Evolutionary conservation across 2,888 invertebrate species (phyloP), one percentile per base, ranked within the genome.

Genomic region (Andrena fulva): DNA sequence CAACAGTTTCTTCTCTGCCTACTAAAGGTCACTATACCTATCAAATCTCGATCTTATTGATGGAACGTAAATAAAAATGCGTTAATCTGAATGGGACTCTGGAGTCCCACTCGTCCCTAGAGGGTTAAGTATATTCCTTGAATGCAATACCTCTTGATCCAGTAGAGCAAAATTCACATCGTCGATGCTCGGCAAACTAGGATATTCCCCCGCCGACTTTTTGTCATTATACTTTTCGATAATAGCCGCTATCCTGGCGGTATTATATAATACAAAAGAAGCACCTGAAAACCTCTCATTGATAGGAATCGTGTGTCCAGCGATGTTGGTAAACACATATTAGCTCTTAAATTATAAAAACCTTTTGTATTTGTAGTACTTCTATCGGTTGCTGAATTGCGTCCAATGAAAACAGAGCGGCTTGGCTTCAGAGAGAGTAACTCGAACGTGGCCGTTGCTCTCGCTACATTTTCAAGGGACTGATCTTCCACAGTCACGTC

Each of bases 221-320:
- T 95, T 95, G 8, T 95, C 94, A 82, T 96, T 94, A 91, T 96
- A 97, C 81, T 95, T 96, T 87, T 95, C 95, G 77, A 97, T 94
- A 70, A 97, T 95, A 0, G 96, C 95, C 88, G 96, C 95, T 69
- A 97, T 91, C 84, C 97, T 95, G 0, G 97, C 97, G 91, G 96
- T 96, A 91, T 98, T 98, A 93, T 98, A 97, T 35, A 97, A 94
- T 77, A 97, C 95, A 92, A 97, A 97, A 33, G 96, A 94, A 50
- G 96, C 96, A 70, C 97, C 97, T 97, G 77, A 72, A 87, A 56
- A 77, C 69, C 60, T 71, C 24, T 62, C 2, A 64, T 29, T 52
- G 3, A 54, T 77, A 70, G 33, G 27, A 60, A 63, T 62, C 54
- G 10, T 59, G 59, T 31, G 7, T n/a, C 16, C 3, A 16, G 8